Evolutionary conservation across 2,888 invertebrate genomes (phyloP).

Genomic region (Boloria euphrosyne): DNA sequence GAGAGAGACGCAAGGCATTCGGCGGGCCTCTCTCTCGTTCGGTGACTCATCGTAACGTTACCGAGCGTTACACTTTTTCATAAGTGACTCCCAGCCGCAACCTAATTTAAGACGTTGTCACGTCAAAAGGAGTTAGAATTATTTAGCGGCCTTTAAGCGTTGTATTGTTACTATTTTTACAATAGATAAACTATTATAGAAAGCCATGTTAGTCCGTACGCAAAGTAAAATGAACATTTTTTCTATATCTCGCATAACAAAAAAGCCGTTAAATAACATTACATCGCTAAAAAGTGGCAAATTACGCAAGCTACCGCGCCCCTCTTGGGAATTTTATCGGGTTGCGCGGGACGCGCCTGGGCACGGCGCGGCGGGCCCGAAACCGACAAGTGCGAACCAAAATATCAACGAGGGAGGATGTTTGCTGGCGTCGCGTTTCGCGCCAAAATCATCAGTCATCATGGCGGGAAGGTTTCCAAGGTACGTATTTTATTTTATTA

Average conservation of each 20-base stretch:
- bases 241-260: slow-evolving; percentile 6
- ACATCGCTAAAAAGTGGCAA: slow-evolving; percentile 1
- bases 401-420: slow-evolving; percentile 1
- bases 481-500: slow-evolving; percentile 9
- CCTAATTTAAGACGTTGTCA: too few species aligned
- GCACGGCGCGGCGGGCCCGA: not conserved
- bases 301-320: not conserved
- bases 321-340: not conserved
- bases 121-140: not conserved
- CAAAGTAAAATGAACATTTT: slow-evolving; percentile 1
- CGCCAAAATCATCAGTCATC: slow-evolving; percentile 3
- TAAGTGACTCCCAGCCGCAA: too few species aligned
- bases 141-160: slow-evolving; percentile 2
- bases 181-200: slow-evolving; percentile 1
- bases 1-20: too few species aligned
- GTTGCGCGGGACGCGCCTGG: slow-evolving; percentile 1
- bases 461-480: slow-evolving; percentile 5
- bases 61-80: too few species aligned
- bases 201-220: slow-evolving; percentile 6
- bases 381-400: not conserved
- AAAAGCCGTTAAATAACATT: slow-evolving; percentile 3
- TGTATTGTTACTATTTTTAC: slow-evolving; percentile 3
- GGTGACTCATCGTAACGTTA: too few species aligned
- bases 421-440: slow-evolving; percentile 3
- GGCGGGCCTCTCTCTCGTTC: too few species aligned